phyloP scores from a whole-genome alignment of 2,888 invertebrate species.

The Bellardia pandia region DNA sequence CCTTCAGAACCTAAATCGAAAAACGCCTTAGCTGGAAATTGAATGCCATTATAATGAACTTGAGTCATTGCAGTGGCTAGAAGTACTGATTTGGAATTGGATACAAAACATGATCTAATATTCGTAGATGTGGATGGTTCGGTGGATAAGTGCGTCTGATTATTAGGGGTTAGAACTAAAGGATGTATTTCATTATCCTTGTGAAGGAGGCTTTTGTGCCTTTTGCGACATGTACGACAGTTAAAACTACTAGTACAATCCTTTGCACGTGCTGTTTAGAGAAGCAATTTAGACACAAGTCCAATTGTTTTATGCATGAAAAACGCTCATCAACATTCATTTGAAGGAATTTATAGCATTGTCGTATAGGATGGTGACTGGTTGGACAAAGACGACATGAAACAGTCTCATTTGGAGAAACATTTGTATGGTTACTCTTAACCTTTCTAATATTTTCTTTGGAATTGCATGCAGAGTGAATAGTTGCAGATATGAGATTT shows the following conservation, averaged over 20 bases:
- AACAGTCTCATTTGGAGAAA: background rate
- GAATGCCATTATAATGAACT: background rate
- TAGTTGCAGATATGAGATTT: background rate
- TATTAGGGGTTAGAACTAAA: background rate
- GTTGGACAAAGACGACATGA: background rate
- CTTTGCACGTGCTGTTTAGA: too few relatives aligned
- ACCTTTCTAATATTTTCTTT: background rate
- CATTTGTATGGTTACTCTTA: background rate
- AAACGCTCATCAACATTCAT: background rate
- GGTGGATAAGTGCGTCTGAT: background rate
- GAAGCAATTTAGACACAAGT: background rate
- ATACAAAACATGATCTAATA: background rate
- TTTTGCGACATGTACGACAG: too few relatives aligned
- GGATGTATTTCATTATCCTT: too few relatives aligned
- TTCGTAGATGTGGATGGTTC: background rate
- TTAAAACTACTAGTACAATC: too few relatives aligned
- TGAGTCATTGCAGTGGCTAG: constrained; percentile 1
- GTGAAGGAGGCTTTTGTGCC: too few relatives aligned
- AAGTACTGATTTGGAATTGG: background rate
- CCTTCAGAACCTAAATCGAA: constrained; percentile 6
- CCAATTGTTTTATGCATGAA: background rate
- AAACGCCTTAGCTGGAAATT: constrained; percentile 4
- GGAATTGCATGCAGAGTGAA: background rate
- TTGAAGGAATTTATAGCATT: background rate
- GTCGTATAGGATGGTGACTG: background rate